Percentiles rank a stretch among this genome's conserved stretches.
Evolutionary conservation across 2,797 vertebrate species (phyloP).

Genomic region (Schizothorax lantsangensis): DNA sequence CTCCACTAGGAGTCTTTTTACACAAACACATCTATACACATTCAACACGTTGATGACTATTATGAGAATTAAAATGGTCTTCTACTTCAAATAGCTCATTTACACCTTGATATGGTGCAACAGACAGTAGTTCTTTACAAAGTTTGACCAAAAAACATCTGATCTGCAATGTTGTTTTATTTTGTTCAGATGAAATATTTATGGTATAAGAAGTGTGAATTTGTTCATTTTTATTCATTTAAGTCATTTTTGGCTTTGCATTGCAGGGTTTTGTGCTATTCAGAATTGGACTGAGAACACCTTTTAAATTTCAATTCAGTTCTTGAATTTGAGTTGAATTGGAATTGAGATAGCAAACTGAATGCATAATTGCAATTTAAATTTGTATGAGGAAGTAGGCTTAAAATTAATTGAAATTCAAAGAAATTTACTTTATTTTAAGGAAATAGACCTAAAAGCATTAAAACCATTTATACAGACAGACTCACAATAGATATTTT

Average conservation of each 20-base stretch:
- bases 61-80: conserved; percentile 34
- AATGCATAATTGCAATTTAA: background rate
- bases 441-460: background rate
- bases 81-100: conserved; percentile 29
- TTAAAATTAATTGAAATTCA: background rate
- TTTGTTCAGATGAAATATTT: background rate
- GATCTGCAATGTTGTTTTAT: conserved; percentile 15
- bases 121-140: conserved; percentile 36
- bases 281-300: conserved; percentile 8
- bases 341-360: background rate
- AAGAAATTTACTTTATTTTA: background rate
- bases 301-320: background rate
- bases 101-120: conserved; percentile 47
- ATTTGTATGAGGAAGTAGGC: background rate
- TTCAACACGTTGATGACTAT: background rate
- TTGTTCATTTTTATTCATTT: background rate
- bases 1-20: background rate
- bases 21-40: conserved; percentile 5
- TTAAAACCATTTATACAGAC: too few species aligned
- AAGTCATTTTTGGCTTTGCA: background rate
- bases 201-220: background rate
- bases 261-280: conserved; percentile 1
- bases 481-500: too few species aligned
- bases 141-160: background rate
- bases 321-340: background rate